Evolutionary conservation across 1,140 invertebrate species (phyloP), one percentile per base, ranked within the genome.

Genomic region (Galleria mellonella): DNA sequence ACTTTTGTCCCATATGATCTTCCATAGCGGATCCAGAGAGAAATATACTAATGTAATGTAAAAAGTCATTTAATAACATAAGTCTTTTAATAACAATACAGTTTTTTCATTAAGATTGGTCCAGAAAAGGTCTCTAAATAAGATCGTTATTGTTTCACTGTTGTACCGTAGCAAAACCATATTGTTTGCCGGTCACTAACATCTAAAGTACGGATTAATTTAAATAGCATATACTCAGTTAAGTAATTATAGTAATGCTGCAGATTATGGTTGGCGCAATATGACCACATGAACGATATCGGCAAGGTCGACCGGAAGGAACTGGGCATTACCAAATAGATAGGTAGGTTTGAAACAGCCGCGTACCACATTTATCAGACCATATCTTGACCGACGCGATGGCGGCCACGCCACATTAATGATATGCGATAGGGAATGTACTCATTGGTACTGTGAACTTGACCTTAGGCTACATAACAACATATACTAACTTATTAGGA

Each of bases 231-330:
- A 36, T n/a, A 44, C 11, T 32, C 17, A 38, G 10, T 10, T 40
- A 10, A 36, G 4, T 12, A 14, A 11, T 43, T 33, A 17, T n/a
- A 10, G 43, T 31, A 43, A 33, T 17, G 23, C 5, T 9, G 15
- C 38, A 28, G 17, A 23, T 3, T 23, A 23, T 23, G 17, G 10
- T 13, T 23, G 39, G 28, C 37, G 49, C 47, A 44, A 47, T 39
- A 32, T 10, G 44, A 47, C 47, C 42, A 47, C 39, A 32, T 10
- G 44, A 47, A 37, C 50, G 43, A 46, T 60, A 61, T 53, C 47
- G 52, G 59, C 69, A 73, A 81, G 76, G 72, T 66, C 70, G 52
- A 42, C 63, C 64, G 72, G 72, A 82, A 78, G 72, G 55, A 72
- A 71, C 63, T 50, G 50, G 58, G 44, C 66, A 64, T 71, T 76